Evolutionary conservation across 2,113 vertebrate species (phyloP), one percentile per base, ranked within the genome.

Genomic region (Epinephelus lanceolatus): DNA sequence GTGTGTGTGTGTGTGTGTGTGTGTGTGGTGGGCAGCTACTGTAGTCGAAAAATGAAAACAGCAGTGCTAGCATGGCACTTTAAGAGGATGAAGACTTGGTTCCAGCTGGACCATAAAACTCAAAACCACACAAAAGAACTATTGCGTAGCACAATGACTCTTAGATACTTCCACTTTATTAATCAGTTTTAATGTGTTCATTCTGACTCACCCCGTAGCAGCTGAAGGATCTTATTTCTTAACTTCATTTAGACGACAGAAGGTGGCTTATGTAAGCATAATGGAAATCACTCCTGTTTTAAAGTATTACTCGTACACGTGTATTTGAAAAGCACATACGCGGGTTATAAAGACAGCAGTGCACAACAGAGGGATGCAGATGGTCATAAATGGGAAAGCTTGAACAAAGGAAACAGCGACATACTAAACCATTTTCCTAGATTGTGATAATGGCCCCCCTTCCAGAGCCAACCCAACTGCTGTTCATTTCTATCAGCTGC

Each of bases 21-120:
- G 63, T 40, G 72, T 65, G 77, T 57, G 69, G 68, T 52, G 76
- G 63, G 84, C 73, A 87, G 87, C 90, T 92, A 89, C 86, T 61
- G 78, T 70, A 78, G 78, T 56, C 11, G 61, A 80, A 88, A 88
- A 86, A 91, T 86, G 80, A 87, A 92, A 90, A 89, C 77, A 87
- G 78, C 77, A 80, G 80, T 8, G 13, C 78, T 68, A 72, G 82
- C 66, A 75, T 88, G 80, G 74, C 60, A 81, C 80, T 90, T 86
- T 70, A 75, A 65, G 83, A 75, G 62, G 78, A 84, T 68, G 67
- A 88, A 60, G 85, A 84, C 77, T 62, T 52, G 23, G 63, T 78
- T 93, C 70, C 86, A 88, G 86, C 73, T 81, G 77, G 72, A 73
- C 67, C 65, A 71, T 90, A 81, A 90, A 90, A 86, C 57, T 72